phyloP scores from a whole-genome alignment of 2,888 invertebrate species.

The Cantharis nigra region DNA sequence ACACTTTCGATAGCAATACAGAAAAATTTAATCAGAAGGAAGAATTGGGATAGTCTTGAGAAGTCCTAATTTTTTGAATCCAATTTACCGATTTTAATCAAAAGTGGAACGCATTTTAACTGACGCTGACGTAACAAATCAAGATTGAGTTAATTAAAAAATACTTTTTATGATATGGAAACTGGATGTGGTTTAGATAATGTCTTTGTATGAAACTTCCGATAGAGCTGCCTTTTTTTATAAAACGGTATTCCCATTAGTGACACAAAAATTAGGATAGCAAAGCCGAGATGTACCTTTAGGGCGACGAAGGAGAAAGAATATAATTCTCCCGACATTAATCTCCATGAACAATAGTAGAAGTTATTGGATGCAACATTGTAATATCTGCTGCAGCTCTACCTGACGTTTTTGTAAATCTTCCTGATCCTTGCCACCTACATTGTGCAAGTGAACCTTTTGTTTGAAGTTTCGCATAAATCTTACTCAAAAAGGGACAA shows the following conservation, averaged over 20 bases:
- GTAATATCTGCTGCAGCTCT: neutral
- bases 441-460: neutral
- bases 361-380: neutral
- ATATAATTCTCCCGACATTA: neutral
- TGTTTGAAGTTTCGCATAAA: neutral
- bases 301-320: neutral
- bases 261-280: neutral
- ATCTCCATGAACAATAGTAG: neutral
- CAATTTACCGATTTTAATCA: neutral
- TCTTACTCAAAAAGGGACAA: neutral
- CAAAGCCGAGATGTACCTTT: neutral
- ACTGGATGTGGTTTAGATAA: neutral
- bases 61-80: neutral
- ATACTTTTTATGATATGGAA: neutral
- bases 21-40: too few species aligned
- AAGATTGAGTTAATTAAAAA: neutral
- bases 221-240: too few species aligned
- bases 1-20: too few species aligned
- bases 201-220: too few species aligned
- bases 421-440: neutral
- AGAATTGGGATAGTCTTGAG: too few species aligned
- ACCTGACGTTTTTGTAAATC: neutral
- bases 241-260: neutral
- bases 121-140: too few species aligned
- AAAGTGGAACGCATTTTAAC: too few species aligned